Evolutionary conservation across 1,140 invertebrate genomes (phyloP).

Genomic region (Cotesia typhae): DNA sequence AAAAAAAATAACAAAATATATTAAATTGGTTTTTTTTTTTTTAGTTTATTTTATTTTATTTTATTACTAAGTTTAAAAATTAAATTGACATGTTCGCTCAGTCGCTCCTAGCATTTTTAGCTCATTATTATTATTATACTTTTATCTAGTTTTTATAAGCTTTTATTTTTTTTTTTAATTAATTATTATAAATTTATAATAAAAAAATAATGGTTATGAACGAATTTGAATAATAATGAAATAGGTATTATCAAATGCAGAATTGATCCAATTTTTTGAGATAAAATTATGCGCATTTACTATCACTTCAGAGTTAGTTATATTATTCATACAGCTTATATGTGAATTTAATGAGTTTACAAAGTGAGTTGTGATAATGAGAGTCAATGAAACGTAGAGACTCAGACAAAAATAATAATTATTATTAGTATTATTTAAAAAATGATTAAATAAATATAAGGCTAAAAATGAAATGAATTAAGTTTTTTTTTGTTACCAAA

Average conservation of each 20-base stretch:
- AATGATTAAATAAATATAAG: background rate
- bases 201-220: slow-evolving; percentile 23
- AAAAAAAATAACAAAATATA: background rate
- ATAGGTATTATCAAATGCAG: slow-evolving; percentile 26
- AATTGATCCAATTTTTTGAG: slow-evolving; percentile 38
- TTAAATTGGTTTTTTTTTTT: no score
- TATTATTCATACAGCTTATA: slow-evolving; percentile 35
- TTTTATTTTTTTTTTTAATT: slow-evolving; percentile 7
- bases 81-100: background rate
- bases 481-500: no score
- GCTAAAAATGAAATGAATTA: no score
- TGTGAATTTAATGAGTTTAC: slow-evolving; percentile 27
- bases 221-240: background rate
- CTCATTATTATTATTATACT: no score
- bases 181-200: slow-evolving; percentile 1
- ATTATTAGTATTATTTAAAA: slow-evolving; percentile 11
- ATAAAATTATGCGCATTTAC: slow-evolving; percentile 29
- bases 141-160: background rate
- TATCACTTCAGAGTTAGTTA: slow-evolving; percentile 12
- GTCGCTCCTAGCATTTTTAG: no score
- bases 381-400: slow-evolving; percentile 34
- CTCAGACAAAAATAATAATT: slow-evolving; percentile 37
- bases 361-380: slow-evolving; percentile 34
- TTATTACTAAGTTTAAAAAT: slow-evolving; percentile 4
- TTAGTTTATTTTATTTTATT: background rate